These are phyloP conservation scores for Apamea monoglypha DNA, from an alignment of 2,888 invertebrate genomes.

Conservation along the genomic window DNA sequence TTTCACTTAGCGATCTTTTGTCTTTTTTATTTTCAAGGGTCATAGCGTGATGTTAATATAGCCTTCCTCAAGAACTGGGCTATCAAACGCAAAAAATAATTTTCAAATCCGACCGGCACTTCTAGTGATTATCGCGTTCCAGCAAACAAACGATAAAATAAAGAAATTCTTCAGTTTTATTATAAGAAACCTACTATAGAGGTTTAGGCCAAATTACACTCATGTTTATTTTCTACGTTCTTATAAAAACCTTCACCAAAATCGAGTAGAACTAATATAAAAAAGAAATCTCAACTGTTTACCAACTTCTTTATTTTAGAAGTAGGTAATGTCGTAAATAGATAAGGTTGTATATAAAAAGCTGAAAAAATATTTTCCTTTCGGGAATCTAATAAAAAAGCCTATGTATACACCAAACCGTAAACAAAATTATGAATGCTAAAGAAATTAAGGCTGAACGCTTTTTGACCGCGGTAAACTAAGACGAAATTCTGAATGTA, in stretches of 20 bases:
- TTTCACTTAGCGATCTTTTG: not conserved
- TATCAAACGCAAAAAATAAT: not conserved
- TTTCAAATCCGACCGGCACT: too few species aligned
- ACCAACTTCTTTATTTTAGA: not conserved
- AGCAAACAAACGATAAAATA: too few species aligned
- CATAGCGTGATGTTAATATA: not conserved
- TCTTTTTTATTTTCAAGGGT: not conserved
- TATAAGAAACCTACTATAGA: too few species aligned
- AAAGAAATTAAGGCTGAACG: slow-evolving; percentile 12
- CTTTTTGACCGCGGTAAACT: slow-evolving; percentile 30
- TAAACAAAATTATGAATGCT: slow-evolving; percentile 37
- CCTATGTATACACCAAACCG: slow-evolving; percentile 5
- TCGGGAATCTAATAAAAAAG: slow-evolving; percentile 23
- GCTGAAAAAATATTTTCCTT: not conserved
- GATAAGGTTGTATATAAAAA: not conserved
- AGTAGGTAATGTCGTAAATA: not conserved
- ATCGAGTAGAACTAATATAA: not conserved
- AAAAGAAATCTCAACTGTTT: not conserved
- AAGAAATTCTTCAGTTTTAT: too few species aligned
- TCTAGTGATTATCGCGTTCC: too few species aligned
- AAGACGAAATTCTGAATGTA: slow-evolving; percentile 4
- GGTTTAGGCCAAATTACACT: not conserved
- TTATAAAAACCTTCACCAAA: not conserved
- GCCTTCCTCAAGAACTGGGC: not conserved
- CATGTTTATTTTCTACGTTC: too few species aligned